Conservation (phyloP, 2,888 invertebrate species). For the Stratiomys singularior region DNA sequence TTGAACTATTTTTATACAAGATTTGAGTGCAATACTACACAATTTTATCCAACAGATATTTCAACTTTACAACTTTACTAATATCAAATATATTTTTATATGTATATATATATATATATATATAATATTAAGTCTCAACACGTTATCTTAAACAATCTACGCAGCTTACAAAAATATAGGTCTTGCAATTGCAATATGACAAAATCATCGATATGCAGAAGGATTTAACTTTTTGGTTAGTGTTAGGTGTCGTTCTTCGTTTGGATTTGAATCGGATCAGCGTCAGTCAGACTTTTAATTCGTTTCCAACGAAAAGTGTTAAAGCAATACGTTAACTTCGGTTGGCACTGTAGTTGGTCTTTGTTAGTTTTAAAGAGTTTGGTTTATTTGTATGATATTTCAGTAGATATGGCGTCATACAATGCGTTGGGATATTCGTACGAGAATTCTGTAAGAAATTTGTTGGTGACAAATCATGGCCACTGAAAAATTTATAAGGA, state of each 20-base stretch:
- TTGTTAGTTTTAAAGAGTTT: slow-evolving; percentile 3
- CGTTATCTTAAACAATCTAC: background rate
- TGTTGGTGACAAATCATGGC: background rate
- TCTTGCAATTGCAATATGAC: slow-evolving; percentile 2
- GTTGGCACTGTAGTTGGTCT: slow-evolving; percentile 32
- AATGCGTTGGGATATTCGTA: background rate
- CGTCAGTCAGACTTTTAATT: slow-evolving; percentile 14
- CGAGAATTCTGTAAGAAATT: slow-evolving; percentile 21
- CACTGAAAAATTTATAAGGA: background rate
- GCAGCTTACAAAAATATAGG: slow-evolving; percentile 7
- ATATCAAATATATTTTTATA: slow-evolving; percentile 9
- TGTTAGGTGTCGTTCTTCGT: background rate
- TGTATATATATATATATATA: no score
- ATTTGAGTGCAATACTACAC: background rate
- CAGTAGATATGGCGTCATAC: background rate
- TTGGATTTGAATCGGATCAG: background rate
- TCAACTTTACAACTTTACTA: slow-evolving; percentile 3
- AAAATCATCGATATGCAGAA: slow-evolving; percentile 28
- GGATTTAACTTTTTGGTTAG: background rate
- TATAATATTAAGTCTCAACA: background rate
- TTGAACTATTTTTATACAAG: background rate
- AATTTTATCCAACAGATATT: background rate
- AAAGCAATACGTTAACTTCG: slow-evolving; percentile 37
- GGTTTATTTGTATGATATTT: background rate
- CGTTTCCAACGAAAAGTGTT: slow-evolving; percentile 11